Percentiles rank a stretch among this genome's conserved stretches.
Conservation (phyloP, 2,797 vertebrate genomes). For the Sebastes nivosus region DNA sequence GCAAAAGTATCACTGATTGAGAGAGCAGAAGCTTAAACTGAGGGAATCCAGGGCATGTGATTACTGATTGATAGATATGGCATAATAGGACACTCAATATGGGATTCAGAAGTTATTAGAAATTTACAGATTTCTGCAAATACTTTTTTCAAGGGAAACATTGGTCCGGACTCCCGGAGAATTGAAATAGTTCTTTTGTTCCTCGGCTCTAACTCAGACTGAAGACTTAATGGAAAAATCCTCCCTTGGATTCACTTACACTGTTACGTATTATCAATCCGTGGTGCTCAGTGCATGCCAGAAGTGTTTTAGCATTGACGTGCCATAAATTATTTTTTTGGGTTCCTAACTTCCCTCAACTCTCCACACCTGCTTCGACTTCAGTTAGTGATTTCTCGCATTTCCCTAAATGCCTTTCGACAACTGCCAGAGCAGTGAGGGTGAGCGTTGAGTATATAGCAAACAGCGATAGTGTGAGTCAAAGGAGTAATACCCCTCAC, state of each 20-base stretch:
- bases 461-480: conserved; percentile 17
- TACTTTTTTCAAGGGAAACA: conserved; percentile 4
- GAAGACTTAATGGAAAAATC: conserved; percentile 54
- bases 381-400: conserved; percentile 26
- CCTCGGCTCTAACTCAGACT: conserved; percentile 31
- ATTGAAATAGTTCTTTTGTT: conserved; percentile 36
- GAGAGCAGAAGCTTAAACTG: conserved; percentile 45
- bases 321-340: conserved; percentile 38
- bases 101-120: conserved; percentile 35
- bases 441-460: background rate
- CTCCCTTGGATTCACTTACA: conserved; percentile 42
- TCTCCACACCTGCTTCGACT: conserved; percentile 24
- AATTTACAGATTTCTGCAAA: conserved; percentile 33
- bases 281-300: conserved; percentile 34
- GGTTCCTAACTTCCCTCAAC: conserved; percentile 24
- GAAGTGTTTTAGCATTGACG: conserved; percentile 35
- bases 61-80: conserved; percentile 55
- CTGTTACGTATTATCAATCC: conserved; percentile 47
- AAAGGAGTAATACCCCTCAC: conserved; percentile 39
- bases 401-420: conserved; percentile 46
- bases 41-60: conserved; percentile 52
- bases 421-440: conserved; percentile 18
- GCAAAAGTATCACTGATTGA: conserved; percentile 45
- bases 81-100: conserved; percentile 27
- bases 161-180: conserved; percentile 4